Conservation (phyloP, 2,113 vertebrate species). For the Dicerorhinus sumatrensis region DNA sequence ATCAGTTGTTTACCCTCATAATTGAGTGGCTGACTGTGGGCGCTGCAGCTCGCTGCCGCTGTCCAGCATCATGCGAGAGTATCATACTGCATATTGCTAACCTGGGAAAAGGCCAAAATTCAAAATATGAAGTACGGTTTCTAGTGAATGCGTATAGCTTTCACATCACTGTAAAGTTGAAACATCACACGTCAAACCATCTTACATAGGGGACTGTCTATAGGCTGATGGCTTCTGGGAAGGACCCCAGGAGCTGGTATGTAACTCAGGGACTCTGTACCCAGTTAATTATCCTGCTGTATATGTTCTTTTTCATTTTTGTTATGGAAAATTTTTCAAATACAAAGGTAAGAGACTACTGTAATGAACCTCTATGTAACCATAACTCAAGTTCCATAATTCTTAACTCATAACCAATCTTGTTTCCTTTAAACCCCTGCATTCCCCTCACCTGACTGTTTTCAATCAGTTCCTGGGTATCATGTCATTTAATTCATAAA, state of each 20-base stretch:
- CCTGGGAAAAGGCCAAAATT: no score
- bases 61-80: no score
- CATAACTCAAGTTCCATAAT: no score
- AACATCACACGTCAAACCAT: no score
- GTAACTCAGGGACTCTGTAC: background rate
- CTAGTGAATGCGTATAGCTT: no score
- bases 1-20: no score
- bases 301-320: background rate
- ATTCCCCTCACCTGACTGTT: background rate
- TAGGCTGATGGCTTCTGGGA: background rate
- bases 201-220: no score
- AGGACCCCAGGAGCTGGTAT: background rate
- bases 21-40: no score
- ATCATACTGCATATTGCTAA: no score
- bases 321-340: background rate
- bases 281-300: background rate
- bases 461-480: background rate
- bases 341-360: background rate
- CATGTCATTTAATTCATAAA: background rate
- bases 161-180: no score
- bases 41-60: no score
- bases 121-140: no score
- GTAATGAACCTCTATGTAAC: background rate
- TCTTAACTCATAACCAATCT: background rate
- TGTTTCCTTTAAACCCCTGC: background rate